A percentile compares a stretch with the other conserved stretches of the same genome.
Conservation (phyloP, 2,888 invertebrate species). For the Eutolmus rufibarbis region DNA sequence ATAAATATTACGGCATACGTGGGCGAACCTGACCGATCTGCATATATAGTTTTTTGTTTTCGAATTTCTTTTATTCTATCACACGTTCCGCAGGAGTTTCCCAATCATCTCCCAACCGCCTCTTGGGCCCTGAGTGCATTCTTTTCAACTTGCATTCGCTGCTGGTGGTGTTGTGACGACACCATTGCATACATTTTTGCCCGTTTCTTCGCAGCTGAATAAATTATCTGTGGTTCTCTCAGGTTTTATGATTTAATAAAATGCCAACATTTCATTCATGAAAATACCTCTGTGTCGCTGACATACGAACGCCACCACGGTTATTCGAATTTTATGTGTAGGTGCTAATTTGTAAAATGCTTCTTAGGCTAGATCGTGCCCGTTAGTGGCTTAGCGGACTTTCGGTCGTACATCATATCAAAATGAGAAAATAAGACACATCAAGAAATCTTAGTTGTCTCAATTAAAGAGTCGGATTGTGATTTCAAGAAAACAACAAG, state of each 20-base stretch:
- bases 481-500: background rate
- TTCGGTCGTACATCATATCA: background rate
- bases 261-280: conserved; percentile 30
- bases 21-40: background rate
- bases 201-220: background rate
- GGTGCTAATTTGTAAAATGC: conserved; percentile 18
- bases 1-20: background rate
- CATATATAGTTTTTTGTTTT: background rate
- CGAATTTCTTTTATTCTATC: background rate
- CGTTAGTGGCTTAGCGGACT: background rate
- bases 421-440: background rate
- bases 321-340: background rate
- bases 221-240: conserved; percentile 7
- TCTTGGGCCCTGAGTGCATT: background rate
- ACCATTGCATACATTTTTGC: conserved; percentile 30
- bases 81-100: background rate
- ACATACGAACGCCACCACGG: background rate
- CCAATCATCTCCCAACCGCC: background rate
- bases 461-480: background rate
- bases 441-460: background rate
- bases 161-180: conserved; percentile 10
- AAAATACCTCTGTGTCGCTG: background rate
- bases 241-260: conserved; percentile 36
- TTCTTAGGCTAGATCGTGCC: background rate
- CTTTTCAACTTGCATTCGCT: background rate